Percentiles rank a stretch among this genome's conserved stretches.
Conservation (phyloP, 2,113 vertebrate genomes). For the Xyrauchen texanus region DNA sequence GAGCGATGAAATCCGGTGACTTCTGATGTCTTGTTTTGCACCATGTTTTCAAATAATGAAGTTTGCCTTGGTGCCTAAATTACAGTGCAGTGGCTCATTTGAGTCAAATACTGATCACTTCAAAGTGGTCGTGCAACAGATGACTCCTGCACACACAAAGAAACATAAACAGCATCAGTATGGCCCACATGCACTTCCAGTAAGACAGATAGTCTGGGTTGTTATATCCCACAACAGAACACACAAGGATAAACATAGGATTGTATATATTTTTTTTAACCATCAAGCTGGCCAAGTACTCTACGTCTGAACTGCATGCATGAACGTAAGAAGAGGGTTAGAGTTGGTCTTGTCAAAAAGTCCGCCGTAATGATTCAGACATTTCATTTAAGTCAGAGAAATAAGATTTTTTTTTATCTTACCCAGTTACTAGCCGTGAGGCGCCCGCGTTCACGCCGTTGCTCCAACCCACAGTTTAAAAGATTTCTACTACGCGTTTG, state of each 20-base stretch:
- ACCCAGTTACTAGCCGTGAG: conserved; percentile 2
- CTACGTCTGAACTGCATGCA: no score
- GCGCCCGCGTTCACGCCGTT: background rate
- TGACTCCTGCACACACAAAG: conserved; percentile 22
- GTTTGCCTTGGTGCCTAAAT: background rate
- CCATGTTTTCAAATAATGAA: conserved; percentile 72
- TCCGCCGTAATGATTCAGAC: no score
- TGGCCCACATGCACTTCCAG: no score
- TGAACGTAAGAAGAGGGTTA: no score
- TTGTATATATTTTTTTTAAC: no score
- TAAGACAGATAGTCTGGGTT: no score
- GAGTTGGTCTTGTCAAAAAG: background rate
- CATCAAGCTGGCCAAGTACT: no score
- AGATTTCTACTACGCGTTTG: background rate
- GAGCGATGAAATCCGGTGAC: conserved; percentile 86
- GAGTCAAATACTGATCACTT: conserved; percentile 13
- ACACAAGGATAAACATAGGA: no score
- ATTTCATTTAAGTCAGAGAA: no score
- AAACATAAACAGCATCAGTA: background rate
- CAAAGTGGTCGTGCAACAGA: conserved; percentile 28
- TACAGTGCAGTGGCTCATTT: conserved; percentile 7
- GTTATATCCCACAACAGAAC: no score
- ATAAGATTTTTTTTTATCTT: no score
- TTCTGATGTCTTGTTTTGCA: conserved; percentile 88
- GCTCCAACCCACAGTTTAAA: conserved; percentile 7